A percentile compares a stretch with the other conserved stretches of the same genome.
These are phyloP conservation scores for Acrossocheilus fasciatus DNA, from an alignment of 2,797 vertebrate species.

Conservation along the genomic window DNA sequence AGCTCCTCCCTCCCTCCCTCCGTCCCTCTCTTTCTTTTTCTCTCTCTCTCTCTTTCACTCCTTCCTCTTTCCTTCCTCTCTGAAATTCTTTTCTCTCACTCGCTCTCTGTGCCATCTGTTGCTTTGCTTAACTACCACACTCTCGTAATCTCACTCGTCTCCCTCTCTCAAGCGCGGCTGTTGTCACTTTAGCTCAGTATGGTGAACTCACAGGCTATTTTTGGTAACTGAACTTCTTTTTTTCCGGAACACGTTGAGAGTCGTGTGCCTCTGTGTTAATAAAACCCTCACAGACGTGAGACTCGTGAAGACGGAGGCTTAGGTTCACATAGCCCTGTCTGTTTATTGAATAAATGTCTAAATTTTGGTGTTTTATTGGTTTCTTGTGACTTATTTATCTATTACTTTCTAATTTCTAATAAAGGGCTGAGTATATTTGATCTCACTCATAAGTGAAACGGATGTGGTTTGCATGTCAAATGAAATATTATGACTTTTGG, in stretches of 20 bases:
- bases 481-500: background rate
- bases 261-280: slow-evolving; percentile 49
- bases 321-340: background rate
- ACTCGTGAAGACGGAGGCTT: background rate
- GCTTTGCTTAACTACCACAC: slow-evolving; percentile 45
- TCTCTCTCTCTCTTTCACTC: background rate
- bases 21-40: background rate
- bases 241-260: slow-evolving; percentile 56
- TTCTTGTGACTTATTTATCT: slow-evolving; percentile 4
- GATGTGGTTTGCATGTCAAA: background rate
- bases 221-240: slow-evolving; percentile 69
- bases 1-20: slow-evolving; percentile 39
- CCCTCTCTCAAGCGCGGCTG: slow-evolving; percentile 63
- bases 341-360: background rate
- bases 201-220: slow-evolving; percentile 78
- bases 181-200: slow-evolving; percentile 76
- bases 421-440: background rate
- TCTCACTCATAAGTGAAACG: background rate
- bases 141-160: slow-evolving; percentile 39
- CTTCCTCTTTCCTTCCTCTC: slow-evolving; percentile 18
- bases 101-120: slow-evolving; percentile 42
- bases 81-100: slow-evolving; percentile 39
- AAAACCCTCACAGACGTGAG: slow-evolving; percentile 24
- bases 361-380: background rate
- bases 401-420: background rate